Base-by-base conservation (phyloP, 2,888 invertebrate species). In the Diploptera punctata region DNA sequence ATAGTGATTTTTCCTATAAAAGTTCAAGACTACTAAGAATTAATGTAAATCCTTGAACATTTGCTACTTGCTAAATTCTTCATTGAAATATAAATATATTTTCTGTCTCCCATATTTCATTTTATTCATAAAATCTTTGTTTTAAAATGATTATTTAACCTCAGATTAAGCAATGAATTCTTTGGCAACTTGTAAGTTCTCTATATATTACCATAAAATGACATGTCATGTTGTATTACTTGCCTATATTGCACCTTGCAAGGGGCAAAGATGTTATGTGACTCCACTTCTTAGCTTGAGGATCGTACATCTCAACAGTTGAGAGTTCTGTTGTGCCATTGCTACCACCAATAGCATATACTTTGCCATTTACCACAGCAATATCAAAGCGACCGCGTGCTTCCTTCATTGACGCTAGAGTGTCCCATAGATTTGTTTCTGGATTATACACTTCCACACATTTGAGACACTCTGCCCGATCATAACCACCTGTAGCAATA, bases 291-390 rank as follows among this genome's bases (percentile, higher is more conserved):
- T 84, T 83, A 24, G 81, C 79, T 10, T 79, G 80, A n/a, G 85
- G 81, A 77, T 89, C 87, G 76, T 84, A 87, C 81, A 87, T 86
- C 81, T 93, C 93, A 2, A 89, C 89, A 0, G 90, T 90, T 77
- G 90, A 90, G 77, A 95, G 85, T 81, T 96, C 95, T 13, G 89
- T 88, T 75, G 91, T 90, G 0, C 95, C 96, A 83, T 95, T 93
- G 78, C 92, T 93, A 44, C 94, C 95, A 70, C 94, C 95, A 65
- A 93, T 86, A 44, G 91, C 93, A 83, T 90, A 93, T n/a, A 94
- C 87, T 76, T 86, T 86, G 76, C 87, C 89, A 61, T 86, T 85
- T 13, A 93, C 84, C 47, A 90, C 88, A 18, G 92, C 91, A 44
- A 92, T 90, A 78, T 92, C 91, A 83, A 94, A 93, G 31, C 95